These are phyloP conservation scores for Pachliopta kotzebuea DNA, from an alignment of 2,888 invertebrate genomes.

Conservation along the genomic window DNA sequence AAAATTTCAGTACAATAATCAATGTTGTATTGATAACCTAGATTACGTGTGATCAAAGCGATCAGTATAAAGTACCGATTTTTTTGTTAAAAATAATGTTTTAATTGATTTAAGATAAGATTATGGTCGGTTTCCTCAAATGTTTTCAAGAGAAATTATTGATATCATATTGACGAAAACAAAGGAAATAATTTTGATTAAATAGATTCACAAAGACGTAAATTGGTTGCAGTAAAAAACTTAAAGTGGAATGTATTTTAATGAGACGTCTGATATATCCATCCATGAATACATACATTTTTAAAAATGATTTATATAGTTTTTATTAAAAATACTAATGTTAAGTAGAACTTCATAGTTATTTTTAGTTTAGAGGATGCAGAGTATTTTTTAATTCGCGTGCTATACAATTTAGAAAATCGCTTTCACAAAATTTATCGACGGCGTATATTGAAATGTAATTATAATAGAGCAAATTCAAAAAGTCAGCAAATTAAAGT, in stretches of 20 bases:
- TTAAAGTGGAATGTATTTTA: background rate
- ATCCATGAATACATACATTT: no score
- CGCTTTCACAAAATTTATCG: no score
- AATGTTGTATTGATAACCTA: constrained; percentile 18
- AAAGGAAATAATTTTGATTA: background rate
- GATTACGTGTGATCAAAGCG: constrained; percentile 21
- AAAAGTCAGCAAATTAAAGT: no score
- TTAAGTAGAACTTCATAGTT: no score
- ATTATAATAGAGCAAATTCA: no score
- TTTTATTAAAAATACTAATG: no score
- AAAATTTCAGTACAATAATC: constrained; percentile 15
- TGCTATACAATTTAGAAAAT: no score
- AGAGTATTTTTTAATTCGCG: no score
- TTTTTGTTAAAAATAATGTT: constrained; percentile 8
- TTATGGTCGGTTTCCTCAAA: constrained; percentile 20
- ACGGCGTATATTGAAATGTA: no score
- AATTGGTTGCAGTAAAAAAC: background rate
- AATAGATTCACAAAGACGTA: background rate
- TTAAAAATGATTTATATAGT: no score
- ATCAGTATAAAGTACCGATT: constrained; percentile 16
- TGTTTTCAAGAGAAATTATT: constrained; percentile 9
- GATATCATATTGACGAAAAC: background rate
- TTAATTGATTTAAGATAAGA: constrained; percentile 26
- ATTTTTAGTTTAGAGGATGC: no score
- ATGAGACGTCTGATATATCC: no score